These are phyloP conservation scores for Thalpophila matura DNA, from an alignment of 2,888 invertebrate genomes.

Conservation along the genomic window DNA sequence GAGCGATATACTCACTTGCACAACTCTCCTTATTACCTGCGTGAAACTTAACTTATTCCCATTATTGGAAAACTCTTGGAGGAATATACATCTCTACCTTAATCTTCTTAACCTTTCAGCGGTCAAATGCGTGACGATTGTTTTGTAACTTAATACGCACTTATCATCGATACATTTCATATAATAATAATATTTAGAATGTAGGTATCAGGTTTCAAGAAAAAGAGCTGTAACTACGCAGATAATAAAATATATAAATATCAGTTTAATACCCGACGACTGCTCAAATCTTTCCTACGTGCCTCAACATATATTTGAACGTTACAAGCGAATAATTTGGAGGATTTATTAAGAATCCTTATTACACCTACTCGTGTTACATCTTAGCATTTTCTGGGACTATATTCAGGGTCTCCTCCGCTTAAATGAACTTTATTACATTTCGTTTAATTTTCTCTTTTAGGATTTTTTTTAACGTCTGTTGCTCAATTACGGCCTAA, in stretches of 20 bases:
- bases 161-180: conserved; percentile 5
- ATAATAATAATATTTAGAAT: conserved; percentile 6
- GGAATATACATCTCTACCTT: background rate
- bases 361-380: conserved; percentile 24
- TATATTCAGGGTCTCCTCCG: background rate
- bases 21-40: background rate
- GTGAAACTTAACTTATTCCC: conserved; percentile 14
- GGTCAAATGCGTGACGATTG: conserved; percentile 26
- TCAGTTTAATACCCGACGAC: conserved; percentile 24
- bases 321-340: conserved; percentile 29
- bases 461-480: conserved; percentile 12
- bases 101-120: conserved; percentile 13
- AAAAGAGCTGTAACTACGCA: background rate
- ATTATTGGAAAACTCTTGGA: background rate
- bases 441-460: conserved; percentile 24
- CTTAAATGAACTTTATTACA: conserved; percentile 33
- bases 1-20: background rate
- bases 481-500: conserved; percentile 6
- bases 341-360: conserved; percentile 48
- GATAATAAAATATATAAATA: conserved; percentile 23
- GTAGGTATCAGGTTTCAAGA: background rate
- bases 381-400: conserved; percentile 28
- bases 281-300: conserved; percentile 44
- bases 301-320: conserved; percentile 44
- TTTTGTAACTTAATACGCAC: conserved; percentile 18